Percentiles rank a stretch among this genome's conserved stretches.
Evolutionary conservation across 2,113 vertebrate species (phyloP).

Genomic region (Chaenocephalus aceratus): DNA sequence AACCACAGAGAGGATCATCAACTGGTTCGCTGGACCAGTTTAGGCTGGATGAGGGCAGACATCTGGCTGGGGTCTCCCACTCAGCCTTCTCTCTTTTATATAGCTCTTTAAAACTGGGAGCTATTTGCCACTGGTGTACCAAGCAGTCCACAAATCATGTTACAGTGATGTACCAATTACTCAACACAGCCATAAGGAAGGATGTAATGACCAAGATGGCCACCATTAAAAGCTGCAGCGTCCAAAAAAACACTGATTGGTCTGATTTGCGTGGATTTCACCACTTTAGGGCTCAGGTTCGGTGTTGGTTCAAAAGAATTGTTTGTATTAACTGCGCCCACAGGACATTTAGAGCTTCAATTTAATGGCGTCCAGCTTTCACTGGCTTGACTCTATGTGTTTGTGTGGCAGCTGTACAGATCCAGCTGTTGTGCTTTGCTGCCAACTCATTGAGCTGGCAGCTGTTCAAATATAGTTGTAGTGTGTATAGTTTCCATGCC

Average conservation of each 20-base stretch:
- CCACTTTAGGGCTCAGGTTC: slow-evolving; percentile 3
- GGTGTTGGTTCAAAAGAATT: slow-evolving; percentile 13
- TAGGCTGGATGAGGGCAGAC: slow-evolving; percentile 44
- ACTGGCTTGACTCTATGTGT: slow-evolving; percentile 29
- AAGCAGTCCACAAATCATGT: slow-evolving; percentile 64
- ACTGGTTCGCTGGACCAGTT: slow-evolving; percentile 34
- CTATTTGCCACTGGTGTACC: slow-evolving; percentile 45
- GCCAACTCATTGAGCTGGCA: slow-evolving; percentile 68
- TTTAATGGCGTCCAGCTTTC: slow-evolving; percentile 50
- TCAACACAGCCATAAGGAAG: slow-evolving; percentile 42
- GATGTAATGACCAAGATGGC: slow-evolving; percentile 39
- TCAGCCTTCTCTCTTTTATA: slow-evolving; percentile 36
- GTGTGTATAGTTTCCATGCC: slow-evolving; percentile 35
- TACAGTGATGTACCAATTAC: slow-evolving; percentile 48
- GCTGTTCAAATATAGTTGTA: slow-evolving; percentile 68
- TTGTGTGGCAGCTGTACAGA: slow-evolving; percentile 54
- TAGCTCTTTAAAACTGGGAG: slow-evolving; percentile 30
- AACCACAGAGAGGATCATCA: slow-evolving; percentile 43
- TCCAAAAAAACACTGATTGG: slow-evolving; percentile 27
- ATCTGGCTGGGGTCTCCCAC: slow-evolving; percentile 44
- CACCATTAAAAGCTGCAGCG: slow-evolving; percentile 25
- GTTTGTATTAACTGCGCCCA: slow-evolving; percentile 9
- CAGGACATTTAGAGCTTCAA: slow-evolving; percentile 40
- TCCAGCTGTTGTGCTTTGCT: slow-evolving; percentile 72
- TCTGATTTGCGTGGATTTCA: slow-evolving; percentile 41